phyloP scores from a whole-genome alignment of 1,140 invertebrate genomes.

The Orius insidiosus region DNA sequence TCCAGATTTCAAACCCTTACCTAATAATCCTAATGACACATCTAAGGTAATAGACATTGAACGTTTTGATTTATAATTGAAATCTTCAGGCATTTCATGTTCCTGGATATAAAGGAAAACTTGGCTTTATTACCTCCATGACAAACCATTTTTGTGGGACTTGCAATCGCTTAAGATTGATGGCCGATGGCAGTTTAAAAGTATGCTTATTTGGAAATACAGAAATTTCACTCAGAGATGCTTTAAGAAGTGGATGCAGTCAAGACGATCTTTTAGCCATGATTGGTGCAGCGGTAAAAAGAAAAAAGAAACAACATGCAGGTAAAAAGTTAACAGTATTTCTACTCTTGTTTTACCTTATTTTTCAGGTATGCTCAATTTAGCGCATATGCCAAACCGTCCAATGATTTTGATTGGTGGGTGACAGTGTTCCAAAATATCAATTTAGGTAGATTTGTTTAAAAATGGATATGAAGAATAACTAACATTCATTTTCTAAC shows the following conservation, averaged over 20 bases:
- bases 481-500: too few relatives aligned
- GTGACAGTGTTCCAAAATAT: constrained; percentile 31
- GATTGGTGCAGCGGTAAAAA: constrained; percentile 56
- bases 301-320: constrained; percentile 85
- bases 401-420: constrained; percentile 99
- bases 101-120: constrained; percentile 61
- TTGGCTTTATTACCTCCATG: constrained; percentile 98
- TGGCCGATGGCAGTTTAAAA: constrained; percentile 97
- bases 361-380: constrained; percentile 83
- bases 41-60: constrained; percentile 53
- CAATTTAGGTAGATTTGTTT: not conserved
- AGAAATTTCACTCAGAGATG: constrained; percentile 82
- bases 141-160: constrained; percentile 72
- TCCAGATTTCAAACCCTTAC: constrained; percentile 41
- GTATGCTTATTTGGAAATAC: constrained; percentile 89
- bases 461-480: not conserved
- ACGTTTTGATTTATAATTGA: not conserved
- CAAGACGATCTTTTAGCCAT: constrained; percentile 55
- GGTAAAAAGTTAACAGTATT: constrained; percentile 35
- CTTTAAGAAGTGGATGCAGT: constrained; percentile 41
- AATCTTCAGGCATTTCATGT: constrained; percentile 59
- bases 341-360: constrained; percentile 7
- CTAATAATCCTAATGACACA: constrained; percentile 70
- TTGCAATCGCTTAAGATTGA: constrained; percentile 82
- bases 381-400: constrained; percentile 84